phyloP scores from a whole-genome alignment of 2,888 invertebrate species.

The Scaptodrosophila latifasciaeformis region DNA sequence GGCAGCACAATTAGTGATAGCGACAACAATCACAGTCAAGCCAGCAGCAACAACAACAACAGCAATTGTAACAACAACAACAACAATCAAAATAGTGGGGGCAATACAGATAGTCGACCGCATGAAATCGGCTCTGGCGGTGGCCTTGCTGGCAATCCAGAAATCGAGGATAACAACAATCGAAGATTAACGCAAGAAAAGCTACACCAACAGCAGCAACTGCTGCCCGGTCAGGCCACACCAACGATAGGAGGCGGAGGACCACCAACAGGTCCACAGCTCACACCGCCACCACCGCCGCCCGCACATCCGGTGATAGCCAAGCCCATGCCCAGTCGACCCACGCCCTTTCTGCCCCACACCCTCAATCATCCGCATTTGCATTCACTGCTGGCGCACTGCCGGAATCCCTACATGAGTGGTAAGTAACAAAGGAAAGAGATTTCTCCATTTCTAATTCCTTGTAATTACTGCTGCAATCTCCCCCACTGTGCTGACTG shows the following conservation, averaged over 20 bases:
- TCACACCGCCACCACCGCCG: conserved; percentile 49
- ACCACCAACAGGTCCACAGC: conserved; percentile 31
- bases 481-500: conserved; percentile 34
- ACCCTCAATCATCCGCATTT: conserved; percentile 88
- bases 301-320: conserved; percentile 78
- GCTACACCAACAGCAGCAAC: conserved; percentile 44
- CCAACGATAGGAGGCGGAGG: too few species aligned
- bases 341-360: conserved; percentile 79
- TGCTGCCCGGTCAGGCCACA: conserved; percentile 42
- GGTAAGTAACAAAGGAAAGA: conserved; percentile 66
- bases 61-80: conserved; percentile 54
- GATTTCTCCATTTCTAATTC: conserved; percentile 20
- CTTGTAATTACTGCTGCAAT: conserved; percentile 39
- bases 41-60: conserved; percentile 53
- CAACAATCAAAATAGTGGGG: conserved; percentile 33
- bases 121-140: conserved; percentile 53
- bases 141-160: conserved; percentile 26
- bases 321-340: conserved; percentile 89
- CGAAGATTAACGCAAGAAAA: conserved; percentile 72
- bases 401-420: conserved; percentile 89
- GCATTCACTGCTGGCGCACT: conserved; percentile 87
- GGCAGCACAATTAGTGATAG: conserved; percentile 76
- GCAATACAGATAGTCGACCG: conserved; percentile 64
- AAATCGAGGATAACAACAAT: conserved; percentile 70
- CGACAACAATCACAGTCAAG: conserved; percentile 73